Percentiles rank a stretch among this genome's conserved stretches.
These are phyloP conservation scores for Polypterus senegalus DNA, from an alignment of 2,113 vertebrate genomes.

Conservation along the genomic window DNA sequence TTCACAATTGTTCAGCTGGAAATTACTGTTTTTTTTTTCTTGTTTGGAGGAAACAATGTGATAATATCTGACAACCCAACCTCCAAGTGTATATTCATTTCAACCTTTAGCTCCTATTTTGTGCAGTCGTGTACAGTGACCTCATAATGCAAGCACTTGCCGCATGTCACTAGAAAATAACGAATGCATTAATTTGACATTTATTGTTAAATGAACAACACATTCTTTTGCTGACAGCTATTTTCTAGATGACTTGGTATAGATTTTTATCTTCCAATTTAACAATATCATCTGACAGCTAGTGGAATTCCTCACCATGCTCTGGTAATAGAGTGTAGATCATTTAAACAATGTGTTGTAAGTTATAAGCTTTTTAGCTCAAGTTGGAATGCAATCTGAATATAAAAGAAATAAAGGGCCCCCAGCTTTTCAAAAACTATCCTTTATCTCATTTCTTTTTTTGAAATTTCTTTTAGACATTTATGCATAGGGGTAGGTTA, in stretches of 20 bases:
- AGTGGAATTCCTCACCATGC: background rate
- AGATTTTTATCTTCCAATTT: background rate
- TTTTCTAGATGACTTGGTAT: slow-evolving; percentile 5
- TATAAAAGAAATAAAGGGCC: background rate
- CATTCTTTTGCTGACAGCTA: background rate
- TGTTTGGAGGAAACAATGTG: slow-evolving; percentile 2
- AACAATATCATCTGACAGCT: slow-evolving; percentile 2
- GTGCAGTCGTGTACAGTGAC: background rate
- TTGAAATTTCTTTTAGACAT: too few relatives aligned
- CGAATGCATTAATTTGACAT: slow-evolving; percentile 2
- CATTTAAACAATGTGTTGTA: background rate
- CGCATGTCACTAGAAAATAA: slow-evolving; percentile 1
- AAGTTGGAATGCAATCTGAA: background rate
- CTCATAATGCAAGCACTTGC: background rate
- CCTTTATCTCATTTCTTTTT: too few relatives aligned
- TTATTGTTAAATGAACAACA: slow-evolving; percentile 4
- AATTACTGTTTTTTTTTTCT: background rate
- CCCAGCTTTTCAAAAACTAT: background rate
- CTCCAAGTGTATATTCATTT: background rate
- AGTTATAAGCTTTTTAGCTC: background rate
- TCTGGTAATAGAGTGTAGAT: background rate
- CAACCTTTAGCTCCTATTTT: background rate
- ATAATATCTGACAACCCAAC: slow-evolving; percentile 4
- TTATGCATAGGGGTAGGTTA: too few relatives aligned
- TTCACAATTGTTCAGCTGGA: background rate